Percentiles rank a stretch among this genome's conserved stretches.
These are phyloP conservation scores for Ptychobarbus kaznakovi DNA, from an alignment of 2,797 vertebrate genomes.

Conservation along the genomic window DNA sequence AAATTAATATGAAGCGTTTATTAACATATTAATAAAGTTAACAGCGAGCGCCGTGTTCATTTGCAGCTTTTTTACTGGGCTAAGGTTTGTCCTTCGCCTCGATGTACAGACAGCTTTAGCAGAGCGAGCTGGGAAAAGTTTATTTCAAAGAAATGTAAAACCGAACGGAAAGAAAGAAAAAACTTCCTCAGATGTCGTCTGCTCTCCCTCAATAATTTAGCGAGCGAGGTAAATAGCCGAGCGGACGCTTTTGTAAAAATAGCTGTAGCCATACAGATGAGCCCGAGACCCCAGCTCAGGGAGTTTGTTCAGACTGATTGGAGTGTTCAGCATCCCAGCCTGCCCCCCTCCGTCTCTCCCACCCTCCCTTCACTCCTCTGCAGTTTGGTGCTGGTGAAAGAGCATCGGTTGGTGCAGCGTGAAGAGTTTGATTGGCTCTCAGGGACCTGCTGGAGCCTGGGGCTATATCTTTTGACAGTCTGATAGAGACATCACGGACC, in stretches of 20 bases:
- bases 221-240: slow-evolving; percentile 47
- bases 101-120: slow-evolving; percentile 26
- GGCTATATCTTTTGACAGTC: slow-evolving; percentile 87
- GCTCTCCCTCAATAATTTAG: slow-evolving; percentile 32
- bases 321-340: slow-evolving; percentile 69
- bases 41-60: background rate
- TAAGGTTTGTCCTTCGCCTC: background rate
- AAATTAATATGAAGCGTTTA: slow-evolving; percentile 50
- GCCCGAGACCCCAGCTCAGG: slow-evolving; percentile 66
- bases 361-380: slow-evolving; percentile 60
- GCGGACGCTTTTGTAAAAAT: slow-evolving; percentile 64
- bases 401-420: slow-evolving; percentile 82
- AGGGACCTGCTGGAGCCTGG: slow-evolving; percentile 81
- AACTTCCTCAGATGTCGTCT: slow-evolving; percentile 27
- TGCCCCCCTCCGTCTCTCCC: slow-evolving; percentile 52
- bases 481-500: slow-evolving; percentile 86
- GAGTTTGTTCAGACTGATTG: slow-evolving; percentile 72
- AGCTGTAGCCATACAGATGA: slow-evolving; percentile 58
- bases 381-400: slow-evolving; percentile 80
- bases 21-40: slow-evolving; percentile 48
- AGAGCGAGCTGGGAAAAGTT: slow-evolving; percentile 19
- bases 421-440: slow-evolving; percentile 85
- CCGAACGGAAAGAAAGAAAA: slow-evolving; percentile 12
- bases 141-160: slow-evolving; percentile 38
- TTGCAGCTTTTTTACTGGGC: slow-evolving; percentile 10